These are phyloP conservation scores for Marisa cornuarietis DNA, from an alignment of 1,140 invertebrate species.

Conservation along the genomic window DNA sequence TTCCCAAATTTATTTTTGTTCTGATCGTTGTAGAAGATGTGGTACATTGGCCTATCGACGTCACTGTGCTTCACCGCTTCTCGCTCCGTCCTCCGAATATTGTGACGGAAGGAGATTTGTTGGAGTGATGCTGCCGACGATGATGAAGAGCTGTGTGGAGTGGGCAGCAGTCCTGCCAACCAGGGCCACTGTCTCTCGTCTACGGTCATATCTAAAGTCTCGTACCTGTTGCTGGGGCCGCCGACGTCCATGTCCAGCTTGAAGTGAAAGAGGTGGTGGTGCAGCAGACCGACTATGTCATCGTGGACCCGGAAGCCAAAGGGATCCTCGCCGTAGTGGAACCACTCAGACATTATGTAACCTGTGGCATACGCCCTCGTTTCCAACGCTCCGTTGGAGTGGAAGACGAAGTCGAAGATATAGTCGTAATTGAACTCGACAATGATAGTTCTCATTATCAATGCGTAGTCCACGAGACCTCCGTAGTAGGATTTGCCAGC, in stretches of 20 bases:
- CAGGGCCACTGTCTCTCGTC: slow-evolving; percentile 27
- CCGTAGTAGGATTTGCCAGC: slow-evolving; percentile 32
- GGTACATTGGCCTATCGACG: slow-evolving; percentile 47
- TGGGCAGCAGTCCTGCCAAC: background rate
- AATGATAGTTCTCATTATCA: slow-evolving; percentile 43
- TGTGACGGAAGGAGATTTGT: slow-evolving; percentile 31
- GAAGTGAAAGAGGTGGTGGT: slow-evolving; percentile 45
- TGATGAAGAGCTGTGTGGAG: too few species aligned
- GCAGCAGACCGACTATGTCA: slow-evolving; percentile 30
- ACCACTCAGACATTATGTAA: slow-evolving; percentile 30
- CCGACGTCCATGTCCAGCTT: slow-evolving; percentile 49
- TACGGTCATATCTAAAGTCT: slow-evolving; percentile 37
- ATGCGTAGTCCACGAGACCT: slow-evolving; percentile 40
- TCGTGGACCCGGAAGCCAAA: slow-evolving; percentile 39
- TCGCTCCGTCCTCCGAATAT: slow-evolving; percentile 36
- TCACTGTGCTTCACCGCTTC: slow-evolving; percentile 46
- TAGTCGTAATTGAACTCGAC: slow-evolving; percentile 54
- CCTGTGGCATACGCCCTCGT: slow-evolving; percentile 40
- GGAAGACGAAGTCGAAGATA: slow-evolving; percentile 56
- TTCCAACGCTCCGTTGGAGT: slow-evolving; percentile 51
- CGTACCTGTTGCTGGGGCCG: slow-evolving; percentile 37
- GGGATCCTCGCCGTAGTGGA: slow-evolving; percentile 24
- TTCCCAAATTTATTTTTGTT: slow-evolving; percentile 31
- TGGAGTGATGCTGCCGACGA: slow-evolving; percentile 3
- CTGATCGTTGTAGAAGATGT: slow-evolving; percentile 37